A percentile compares a stretch with the other conserved stretches of the same genome.
phyloP scores from a whole-genome alignment of 2,797 vertebrate species.

The Acanthiza pusilla region DNA sequence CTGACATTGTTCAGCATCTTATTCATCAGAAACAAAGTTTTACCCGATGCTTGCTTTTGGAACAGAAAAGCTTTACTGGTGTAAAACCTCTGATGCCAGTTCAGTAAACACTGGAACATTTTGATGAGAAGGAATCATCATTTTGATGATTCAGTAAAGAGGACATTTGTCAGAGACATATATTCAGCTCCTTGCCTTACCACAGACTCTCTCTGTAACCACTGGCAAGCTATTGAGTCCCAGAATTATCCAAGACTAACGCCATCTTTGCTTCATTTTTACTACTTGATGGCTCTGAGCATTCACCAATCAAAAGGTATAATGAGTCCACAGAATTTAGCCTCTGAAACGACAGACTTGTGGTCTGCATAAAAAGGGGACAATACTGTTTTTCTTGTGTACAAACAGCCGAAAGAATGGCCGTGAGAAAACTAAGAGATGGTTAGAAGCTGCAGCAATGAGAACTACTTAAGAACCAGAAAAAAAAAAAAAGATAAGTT shows the following conservation, averaged over 20 bases:
- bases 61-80: background rate
- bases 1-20: background rate
- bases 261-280: background rate
- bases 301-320: background rate
- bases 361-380: background rate
- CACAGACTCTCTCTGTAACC: background rate
- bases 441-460: background rate
- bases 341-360: background rate
- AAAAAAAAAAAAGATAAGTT: background rate
- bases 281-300: background rate
- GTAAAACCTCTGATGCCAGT: background rate
- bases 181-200: background rate
- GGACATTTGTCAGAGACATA: background rate
- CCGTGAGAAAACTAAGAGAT: background rate
- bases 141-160: background rate
- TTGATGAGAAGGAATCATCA: background rate
- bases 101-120: background rate
- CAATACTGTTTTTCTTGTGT: background rate
- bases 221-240: background rate
- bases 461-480: background rate
- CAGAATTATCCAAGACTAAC: background rate
- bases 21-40: background rate
- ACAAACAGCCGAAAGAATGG: background rate
- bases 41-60: background rate
- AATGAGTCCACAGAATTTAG: background rate